Conservation (phyloP, 2,113 vertebrate species). For the Delphinus delphis region DNA sequence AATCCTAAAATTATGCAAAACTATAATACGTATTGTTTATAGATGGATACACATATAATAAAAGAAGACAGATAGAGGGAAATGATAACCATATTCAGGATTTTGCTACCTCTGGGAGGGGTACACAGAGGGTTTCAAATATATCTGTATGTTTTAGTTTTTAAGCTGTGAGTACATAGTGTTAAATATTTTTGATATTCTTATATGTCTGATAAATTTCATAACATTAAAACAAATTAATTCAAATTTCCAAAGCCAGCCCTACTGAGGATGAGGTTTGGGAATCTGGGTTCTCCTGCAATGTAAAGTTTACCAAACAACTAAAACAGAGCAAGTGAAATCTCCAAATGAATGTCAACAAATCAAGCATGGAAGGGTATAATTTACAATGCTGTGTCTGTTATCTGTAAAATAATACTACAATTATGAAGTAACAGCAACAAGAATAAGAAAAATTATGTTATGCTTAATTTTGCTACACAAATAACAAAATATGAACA, state of each 20-base stretch:
- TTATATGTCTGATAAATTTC: slow-evolving; percentile 18
- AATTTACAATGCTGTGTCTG: not conserved
- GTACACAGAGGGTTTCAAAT: not conserved
- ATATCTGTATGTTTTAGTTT: not conserved
- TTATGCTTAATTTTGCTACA: slow-evolving; percentile 8
- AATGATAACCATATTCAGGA: not conserved
- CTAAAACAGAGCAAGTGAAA: slow-evolving; percentile 16
- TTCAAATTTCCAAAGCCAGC: slow-evolving; percentile 34
- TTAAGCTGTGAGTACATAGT: not conserved
- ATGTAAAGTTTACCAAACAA: slow-evolving; percentile 6
- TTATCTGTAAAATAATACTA: slow-evolving; percentile 12
- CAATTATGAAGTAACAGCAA: slow-evolving; percentile 9
- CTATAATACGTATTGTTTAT: not conserved
- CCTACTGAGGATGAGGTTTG: not conserved
- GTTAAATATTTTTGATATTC: slow-evolving; percentile 34
- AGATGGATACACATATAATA: not conserved
- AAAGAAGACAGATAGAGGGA: not conserved
- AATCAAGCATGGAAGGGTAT: not conserved
- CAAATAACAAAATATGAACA: slow-evolving; percentile 5
- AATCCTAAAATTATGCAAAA: slow-evolving; percentile 9
- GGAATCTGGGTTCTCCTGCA: not conserved
- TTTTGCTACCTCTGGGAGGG: not conserved
- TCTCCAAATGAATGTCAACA: not conserved
- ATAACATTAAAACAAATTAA: slow-evolving; percentile 38
- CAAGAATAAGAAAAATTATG: not conserved